Base-by-base conservation (phyloP, 1,140 invertebrate genomes). In the Drosophila virilis region DNA sequence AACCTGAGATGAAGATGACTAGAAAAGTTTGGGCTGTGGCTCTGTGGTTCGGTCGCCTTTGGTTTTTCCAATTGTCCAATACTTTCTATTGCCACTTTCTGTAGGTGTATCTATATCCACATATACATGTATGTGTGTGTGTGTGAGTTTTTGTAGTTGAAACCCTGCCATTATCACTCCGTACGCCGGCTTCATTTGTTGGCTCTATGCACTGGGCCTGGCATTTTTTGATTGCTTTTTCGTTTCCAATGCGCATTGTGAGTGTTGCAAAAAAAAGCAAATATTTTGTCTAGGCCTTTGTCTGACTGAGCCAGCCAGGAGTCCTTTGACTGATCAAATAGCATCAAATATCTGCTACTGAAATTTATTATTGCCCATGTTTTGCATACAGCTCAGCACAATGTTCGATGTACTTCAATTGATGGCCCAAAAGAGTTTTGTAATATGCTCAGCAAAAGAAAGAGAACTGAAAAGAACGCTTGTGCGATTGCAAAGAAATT, bases 211-310 rank as follows among this genome's bases (percentile, higher is more conserved):
- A 77, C 54, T 71, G 75, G 60, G 51, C 74, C 48, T 88, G 83
- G 83, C 76, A 86, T 86, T 88, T 86, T 88, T 89, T 89, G 83
- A 86, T 86, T 86, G 83, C 79, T 86, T 86, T 86, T 82, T 66
- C 72, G 79, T 83, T 86, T 86, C 79, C 82, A 88, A 83, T 86
- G 83, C 79, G 51, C 73, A 71, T 74, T 83, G 57, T 17, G 64
- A 59, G 54, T 46, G 48, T 33, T 51, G 43, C 32, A 35, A 64
- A 80, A 70, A 80, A 74, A 84, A 65, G 65, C 58, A 85, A 86
- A 85, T 75, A 76, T 78, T 82, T 86, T 66, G 64, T 78, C 78
- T 76, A 61, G 74, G 77, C 70, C 67, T 85, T 85, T 85, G 82
- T 76, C 42, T 45, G 64, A 58, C 17, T 17, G 17, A 46, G 43